Evolutionary conservation across 2,888 invertebrate genomes (phyloP).

Genomic region (Aphelenchoides bicaudatus): DNA sequence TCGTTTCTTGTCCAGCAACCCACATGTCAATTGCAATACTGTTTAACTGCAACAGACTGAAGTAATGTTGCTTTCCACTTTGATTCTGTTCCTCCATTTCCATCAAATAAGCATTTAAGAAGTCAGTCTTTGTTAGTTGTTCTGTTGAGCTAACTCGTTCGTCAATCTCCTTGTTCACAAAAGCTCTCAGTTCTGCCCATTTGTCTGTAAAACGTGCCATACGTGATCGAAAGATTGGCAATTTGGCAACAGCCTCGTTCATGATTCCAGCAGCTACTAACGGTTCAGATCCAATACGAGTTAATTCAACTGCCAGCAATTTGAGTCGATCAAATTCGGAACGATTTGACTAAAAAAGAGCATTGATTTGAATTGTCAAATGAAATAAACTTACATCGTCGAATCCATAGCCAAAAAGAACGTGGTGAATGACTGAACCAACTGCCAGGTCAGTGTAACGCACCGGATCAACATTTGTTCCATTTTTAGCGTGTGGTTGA

Average conservation of each 20-base stretch:
- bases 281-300: neutral
- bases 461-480: too few species aligned
- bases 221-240: slow-evolving; percentile 5
- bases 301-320: neutral
- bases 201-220: slow-evolving; percentile 3
- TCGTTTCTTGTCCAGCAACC: slow-evolving; percentile 10
- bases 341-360: neutral
- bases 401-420: too few species aligned
- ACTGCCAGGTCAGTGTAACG: slow-evolving; percentile 3
- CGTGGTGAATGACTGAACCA: neutral
- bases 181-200: neutral
- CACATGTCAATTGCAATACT: neutral
- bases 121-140: too few species aligned
- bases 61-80: slow-evolving; percentile 3
- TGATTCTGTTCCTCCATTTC: neutral
- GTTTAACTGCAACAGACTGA: too few species aligned
- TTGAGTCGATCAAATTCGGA: slow-evolving; percentile 8
- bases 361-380: too few species aligned
- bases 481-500: too few species aligned
- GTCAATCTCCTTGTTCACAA: slow-evolving; percentile 5
- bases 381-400: too few species aligned
- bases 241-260: neutral
- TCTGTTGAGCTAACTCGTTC: neutral
- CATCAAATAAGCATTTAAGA: neutral
- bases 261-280: slow-evolving; percentile 1